Evolutionary conservation across 2,113 vertebrate species (phyloP).

Genomic region (Fulica atra): DNA sequence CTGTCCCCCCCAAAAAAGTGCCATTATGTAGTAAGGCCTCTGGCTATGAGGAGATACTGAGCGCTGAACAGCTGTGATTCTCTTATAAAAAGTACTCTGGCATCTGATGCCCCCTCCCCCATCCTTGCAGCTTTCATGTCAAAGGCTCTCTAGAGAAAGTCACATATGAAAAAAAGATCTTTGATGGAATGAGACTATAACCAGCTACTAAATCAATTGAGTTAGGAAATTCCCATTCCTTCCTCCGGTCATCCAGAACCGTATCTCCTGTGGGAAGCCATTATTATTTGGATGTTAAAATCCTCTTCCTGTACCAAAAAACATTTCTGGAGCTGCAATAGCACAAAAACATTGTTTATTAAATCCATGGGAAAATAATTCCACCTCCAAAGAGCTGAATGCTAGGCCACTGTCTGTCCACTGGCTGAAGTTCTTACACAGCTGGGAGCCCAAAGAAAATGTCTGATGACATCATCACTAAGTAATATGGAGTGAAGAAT

Average conservation of each 20-base stretch:
- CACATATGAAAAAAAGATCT: constrained; percentile 72
- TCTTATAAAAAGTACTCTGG: constrained; percentile 74
- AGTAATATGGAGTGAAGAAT: constrained; percentile 8
- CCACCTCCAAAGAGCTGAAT: constrained; percentile 11
- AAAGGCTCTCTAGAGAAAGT: constrained; percentile 61
- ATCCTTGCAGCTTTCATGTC: constrained; percentile 4
- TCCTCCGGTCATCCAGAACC: constrained; percentile 63
- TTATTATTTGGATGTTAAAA: constrained; percentile 71
- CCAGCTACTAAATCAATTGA: constrained; percentile 68
- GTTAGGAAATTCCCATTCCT: constrained; percentile 63
- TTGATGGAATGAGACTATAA: constrained; percentile 65
- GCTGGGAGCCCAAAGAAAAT: constrained; percentile 21
- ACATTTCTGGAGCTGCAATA: constrained; percentile 40
- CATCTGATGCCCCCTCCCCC: constrained; percentile 70
- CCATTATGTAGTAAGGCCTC: constrained; percentile 71
- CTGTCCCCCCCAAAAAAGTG: background rate
- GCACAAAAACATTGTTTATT: constrained; percentile 51
- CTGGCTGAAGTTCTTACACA: background rate
- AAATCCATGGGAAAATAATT: constrained; percentile 57
- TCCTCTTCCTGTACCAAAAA: constrained; percentile 66
- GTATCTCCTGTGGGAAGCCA: constrained; percentile 64
- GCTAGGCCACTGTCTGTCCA: constrained; percentile 22
- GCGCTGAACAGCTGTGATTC: constrained; percentile 84
- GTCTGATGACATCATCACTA: constrained; percentile 42
- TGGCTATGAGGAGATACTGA: constrained; percentile 72